These are phyloP conservation scores for Malurus leucopterus DNA, from an alignment of 2,797 vertebrate species.

Conservation along the genomic window DNA sequence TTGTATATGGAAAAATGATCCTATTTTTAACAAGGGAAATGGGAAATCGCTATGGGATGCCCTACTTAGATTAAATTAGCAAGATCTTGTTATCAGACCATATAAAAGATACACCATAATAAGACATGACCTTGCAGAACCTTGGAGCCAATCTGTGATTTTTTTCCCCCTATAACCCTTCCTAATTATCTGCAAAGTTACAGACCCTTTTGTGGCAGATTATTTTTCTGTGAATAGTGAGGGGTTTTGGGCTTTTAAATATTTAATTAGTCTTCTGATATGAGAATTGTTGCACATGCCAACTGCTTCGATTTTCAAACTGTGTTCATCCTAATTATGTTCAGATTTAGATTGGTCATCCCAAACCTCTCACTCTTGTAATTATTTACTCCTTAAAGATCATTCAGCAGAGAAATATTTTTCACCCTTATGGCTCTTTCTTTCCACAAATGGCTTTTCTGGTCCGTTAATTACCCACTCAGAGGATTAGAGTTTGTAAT, in stretches of 20 bases:
- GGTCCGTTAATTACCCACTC: constrained; percentile 77
- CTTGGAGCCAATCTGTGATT: constrained; percentile 63
- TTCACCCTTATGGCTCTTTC: constrained; percentile 73
- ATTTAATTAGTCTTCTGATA: constrained; percentile 82
- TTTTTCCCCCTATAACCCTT: constrained; percentile 60
- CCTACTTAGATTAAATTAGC: constrained; percentile 79
- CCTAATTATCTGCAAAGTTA: constrained; percentile 80
- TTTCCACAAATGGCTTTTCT: constrained; percentile 77
- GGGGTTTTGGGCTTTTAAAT: constrained; percentile 75
- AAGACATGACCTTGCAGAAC: constrained; percentile 76
- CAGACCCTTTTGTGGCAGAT: constrained; percentile 70
- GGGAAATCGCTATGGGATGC: constrained; percentile 72
- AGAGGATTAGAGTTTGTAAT: constrained; percentile 73
- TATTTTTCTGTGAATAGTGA: constrained; percentile 77
- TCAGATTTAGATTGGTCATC: constrained; percentile 76
- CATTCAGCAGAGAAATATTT: constrained; percentile 74
- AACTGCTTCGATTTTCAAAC: constrained; percentile 67
- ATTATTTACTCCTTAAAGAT: constrained; percentile 83
- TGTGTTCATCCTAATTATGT: constrained; percentile 73
- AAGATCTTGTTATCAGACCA: constrained; percentile 72
- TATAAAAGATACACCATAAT: constrained; percentile 71
- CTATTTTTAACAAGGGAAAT: constrained; percentile 74
- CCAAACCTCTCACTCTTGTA: constrained; percentile 73
- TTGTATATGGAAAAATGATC: constrained; percentile 53
- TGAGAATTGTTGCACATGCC: constrained; percentile 68